Percentiles rank a stretch among this genome's conserved stretches.
Evolutionary conservation across 2,113 vertebrate species (phyloP).

Genomic region (Syngnathus floridae): DNA sequence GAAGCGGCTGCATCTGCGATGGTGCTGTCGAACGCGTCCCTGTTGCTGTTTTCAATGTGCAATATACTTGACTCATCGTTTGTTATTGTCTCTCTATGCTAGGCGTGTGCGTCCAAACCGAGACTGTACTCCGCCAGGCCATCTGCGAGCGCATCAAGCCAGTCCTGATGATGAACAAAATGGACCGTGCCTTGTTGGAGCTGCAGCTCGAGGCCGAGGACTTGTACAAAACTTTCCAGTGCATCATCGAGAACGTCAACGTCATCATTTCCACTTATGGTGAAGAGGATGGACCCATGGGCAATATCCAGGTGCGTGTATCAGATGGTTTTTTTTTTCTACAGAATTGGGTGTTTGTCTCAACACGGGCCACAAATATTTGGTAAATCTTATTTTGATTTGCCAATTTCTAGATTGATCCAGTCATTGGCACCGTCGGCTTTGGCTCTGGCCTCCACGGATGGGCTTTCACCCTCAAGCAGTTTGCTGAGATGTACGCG

Average conservation of each 20-base stretch:
- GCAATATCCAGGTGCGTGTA: conserved; percentile 82
- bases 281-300: conserved; percentile 89
- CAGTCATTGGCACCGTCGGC: conserved; percentile 83
- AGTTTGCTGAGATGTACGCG: conserved; percentile 96
- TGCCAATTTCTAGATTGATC: conserved; percentile 75
- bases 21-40: background rate
- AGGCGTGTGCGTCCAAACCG: conserved; percentile 95
- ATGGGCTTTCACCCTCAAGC: conserved; percentile 97
- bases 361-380: too few species aligned
- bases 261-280: conserved; percentile 94
- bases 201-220: conserved; percentile 88
- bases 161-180: conserved; percentile 98
- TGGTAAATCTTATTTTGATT: too few species aligned
- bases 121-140: conserved; percentile 92
- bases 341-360: too few species aligned
- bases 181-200: conserved; percentile 92
- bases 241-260: conserved; percentile 90
- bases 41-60: background rate
- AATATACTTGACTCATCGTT: background rate
- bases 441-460: conserved; percentile 96
- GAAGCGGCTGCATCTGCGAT: background rate
- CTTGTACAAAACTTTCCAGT: conserved; percentile 93
- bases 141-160: conserved; percentile 92
- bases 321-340: background rate
- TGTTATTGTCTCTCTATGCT: background rate